These are phyloP conservation scores for Corythornis cristatus DNA, from an alignment of 2,113 vertebrate genomes.

Conservation along the genomic window DNA sequence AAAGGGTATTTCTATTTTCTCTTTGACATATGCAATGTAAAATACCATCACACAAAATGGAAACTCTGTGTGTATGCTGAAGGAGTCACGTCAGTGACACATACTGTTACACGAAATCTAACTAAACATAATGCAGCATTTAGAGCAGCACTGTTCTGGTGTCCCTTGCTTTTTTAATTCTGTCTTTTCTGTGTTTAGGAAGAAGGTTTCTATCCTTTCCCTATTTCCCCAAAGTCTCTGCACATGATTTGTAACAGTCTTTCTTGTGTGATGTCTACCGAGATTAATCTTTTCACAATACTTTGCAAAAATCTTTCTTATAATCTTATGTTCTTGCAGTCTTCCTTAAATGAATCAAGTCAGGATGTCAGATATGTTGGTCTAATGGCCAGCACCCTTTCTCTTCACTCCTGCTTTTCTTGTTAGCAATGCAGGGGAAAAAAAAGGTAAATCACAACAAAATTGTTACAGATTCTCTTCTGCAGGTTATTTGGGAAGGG, in stretches of 20 bases:
- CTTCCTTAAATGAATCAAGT: constrained; percentile 16
- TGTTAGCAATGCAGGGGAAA: not conserved
- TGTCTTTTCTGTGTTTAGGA: not conserved
- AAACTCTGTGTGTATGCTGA: not conserved
- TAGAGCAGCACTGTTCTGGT: constrained; percentile 5
- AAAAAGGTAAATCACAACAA: not conserved
- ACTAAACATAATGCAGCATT: constrained; percentile 21
- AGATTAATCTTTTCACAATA: not conserved
- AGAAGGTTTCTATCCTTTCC: constrained; percentile 20
- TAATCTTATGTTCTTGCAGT: not conserved
- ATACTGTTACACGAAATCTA: not conserved
- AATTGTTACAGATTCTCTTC: constrained; percentile 1
- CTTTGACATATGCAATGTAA: not conserved
- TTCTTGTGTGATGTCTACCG: not conserved
- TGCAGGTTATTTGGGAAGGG: not conserved
- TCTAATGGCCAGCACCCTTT: not conserved
- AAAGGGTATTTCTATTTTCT: not conserved
- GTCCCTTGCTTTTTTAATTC: constrained; percentile 34
- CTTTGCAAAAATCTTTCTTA: constrained; percentile 11
- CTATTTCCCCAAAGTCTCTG: not conserved
- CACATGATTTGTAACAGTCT: constrained; percentile 6
- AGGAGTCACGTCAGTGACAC: constrained; percentile 31
- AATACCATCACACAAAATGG: not conserved
- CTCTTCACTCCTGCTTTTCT: not conserved
- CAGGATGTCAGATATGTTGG: not conserved